Evolutionary conservation across 1,140 invertebrate genomes (phyloP), one percentile per base, ranked within the genome.

Genomic region (Anoplolepis gracilipes): DNA sequence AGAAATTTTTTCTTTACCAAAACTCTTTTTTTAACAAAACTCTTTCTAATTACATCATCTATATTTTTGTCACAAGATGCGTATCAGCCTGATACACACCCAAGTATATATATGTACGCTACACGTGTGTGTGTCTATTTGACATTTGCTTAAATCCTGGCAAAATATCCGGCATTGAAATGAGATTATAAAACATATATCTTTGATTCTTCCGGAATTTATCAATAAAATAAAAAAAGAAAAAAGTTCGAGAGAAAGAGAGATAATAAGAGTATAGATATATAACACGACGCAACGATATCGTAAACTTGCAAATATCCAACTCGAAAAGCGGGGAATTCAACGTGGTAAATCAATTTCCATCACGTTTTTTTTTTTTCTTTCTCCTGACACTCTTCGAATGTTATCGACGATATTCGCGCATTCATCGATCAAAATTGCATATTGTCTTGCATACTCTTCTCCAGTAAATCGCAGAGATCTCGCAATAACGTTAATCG

Each of bases 381-480:
- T 73, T 28, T 11, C 33, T 28, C 76, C n/a, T 13, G 10, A 59
- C 33, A 77, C 13, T 8, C 22, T 69, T 55, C 30, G 25, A 81
- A 72, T 13, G 36, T 73, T 39, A 16, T 25, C 67, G 33, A 72
- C 0, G n/a, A n/a, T 7, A 30, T 19, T 70, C 11, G 36, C 13
- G 39, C n/a, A 46, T 81, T 88, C 59, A 88, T 85, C 75, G 69
- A 70, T 67, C 53, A 69, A 88, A 75, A 46, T 53, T 62, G 59
- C 61, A 28, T n/a, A 53, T 22, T 67, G 33, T 33, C 22, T 55
- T 57, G 61, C 55, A 7, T 59, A 57, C 25, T 81, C 16, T 19
- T 28, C 7, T 39, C 8, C 0, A 2, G 4, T 25, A 72, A 82
- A 72, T 57, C 76, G 28, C 10, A 62, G 59, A 73, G 25, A 88